Conservation (phyloP, 2,888 invertebrate genomes). For the Nomada flava region DNA sequence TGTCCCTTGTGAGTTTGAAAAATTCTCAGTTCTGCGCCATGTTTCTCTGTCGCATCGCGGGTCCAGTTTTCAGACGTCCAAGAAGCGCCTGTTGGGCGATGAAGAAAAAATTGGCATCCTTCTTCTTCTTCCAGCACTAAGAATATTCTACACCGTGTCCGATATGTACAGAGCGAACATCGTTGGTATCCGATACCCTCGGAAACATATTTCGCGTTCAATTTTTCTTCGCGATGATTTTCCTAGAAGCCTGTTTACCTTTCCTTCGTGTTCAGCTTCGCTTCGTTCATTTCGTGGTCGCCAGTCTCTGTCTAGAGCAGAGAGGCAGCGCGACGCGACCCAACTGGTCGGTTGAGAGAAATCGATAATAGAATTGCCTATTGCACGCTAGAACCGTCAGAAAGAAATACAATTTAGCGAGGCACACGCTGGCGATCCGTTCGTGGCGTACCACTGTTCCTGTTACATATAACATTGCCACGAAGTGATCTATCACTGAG, state of each 20-base stretch:
- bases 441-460: slow-evolving; percentile 28
- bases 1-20: neutral
- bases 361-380: slow-evolving; percentile 82
- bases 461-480: neutral
- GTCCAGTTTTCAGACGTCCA: neutral
- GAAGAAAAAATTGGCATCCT: neutral
- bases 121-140: no score
- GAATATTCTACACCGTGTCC: neutral
- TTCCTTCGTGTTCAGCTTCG: neutral
- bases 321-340: slow-evolving; percentile 53
- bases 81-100: neutral
- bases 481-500: slow-evolving; percentile 47
- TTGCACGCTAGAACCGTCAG: slow-evolving; percentile 77
- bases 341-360: slow-evolving; percentile 65
- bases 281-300: slow-evolving; percentile 6
- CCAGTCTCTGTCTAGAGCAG: slow-evolving; percentile 30
- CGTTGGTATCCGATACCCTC: neutral
- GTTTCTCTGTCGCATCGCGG: neutral
- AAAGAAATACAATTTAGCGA: slow-evolving; percentile 74
- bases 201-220: neutral
- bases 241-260: neutral
- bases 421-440: slow-evolving; percentile 45
- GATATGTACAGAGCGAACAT: neutral
- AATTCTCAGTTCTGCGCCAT: neutral
- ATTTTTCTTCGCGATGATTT: neutral